Evolutionary conservation across 2,888 invertebrate species (phyloP), one percentile per base, ranked within the genome.

Genomic region (Hydropsyche betteni): DNA sequence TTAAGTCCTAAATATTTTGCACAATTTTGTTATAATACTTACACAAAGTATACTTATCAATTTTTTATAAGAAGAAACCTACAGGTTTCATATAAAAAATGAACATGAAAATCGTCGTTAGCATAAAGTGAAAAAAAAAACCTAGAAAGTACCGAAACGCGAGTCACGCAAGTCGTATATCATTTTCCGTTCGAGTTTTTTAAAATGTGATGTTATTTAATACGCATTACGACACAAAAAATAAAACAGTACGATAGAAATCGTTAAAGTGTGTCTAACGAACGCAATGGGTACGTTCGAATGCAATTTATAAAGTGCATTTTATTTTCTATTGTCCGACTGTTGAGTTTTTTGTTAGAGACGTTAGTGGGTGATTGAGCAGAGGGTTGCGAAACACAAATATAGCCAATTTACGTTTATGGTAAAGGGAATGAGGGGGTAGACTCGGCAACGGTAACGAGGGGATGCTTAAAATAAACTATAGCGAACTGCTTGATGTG

Each of bases 391-490:
- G 55, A 72, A 74, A 77, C 77, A 74, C 77, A 74, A 77, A 77
- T 75, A 75, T 74, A 74, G 77, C 74, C 77, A 77, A 77, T 77
- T 77, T 77, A 74, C 55, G 74, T 77, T 74, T 52, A 64, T 51
- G 14, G 75, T 34, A 10, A 10, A 44, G 24, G 24, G 24, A 24
- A 24, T 24, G 51, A 55, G 68, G 74, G 74, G 74, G 58, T 36
- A 68, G 50, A 72, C 55, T 68, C 5, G 58, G 44, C 12, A 33
- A 50, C 52, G 50, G 71, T 61, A 68, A 69, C 16, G 52, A 52
- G 68, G 72, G 38, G 64, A 38, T 33, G 55, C 53, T 44, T 44
- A 55, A 50, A 53, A 50, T 53, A 16, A 73, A 68, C 58, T 61
- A 61, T 58, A 38, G 33, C n/a, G 36, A 55, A 36, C 16, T 34